Base-by-base conservation (phyloP, 2,888 invertebrate genomes). In the Anoncus sp. region DNA sequence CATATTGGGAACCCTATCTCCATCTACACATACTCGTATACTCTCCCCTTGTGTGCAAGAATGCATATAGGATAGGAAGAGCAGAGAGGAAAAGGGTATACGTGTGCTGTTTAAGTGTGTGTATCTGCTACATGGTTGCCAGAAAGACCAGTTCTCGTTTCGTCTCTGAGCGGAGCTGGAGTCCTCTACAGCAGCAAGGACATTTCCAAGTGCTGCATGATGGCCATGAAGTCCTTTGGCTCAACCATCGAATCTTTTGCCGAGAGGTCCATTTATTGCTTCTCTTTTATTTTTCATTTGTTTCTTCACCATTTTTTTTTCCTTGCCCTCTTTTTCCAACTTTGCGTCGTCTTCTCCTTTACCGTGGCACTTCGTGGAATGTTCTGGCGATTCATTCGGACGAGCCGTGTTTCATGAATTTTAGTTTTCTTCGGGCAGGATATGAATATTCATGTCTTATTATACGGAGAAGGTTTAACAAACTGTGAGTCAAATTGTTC, bases 91-190 rank as follows among this genome's bases (percentile, higher is more conserved):
- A 31, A 24, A 35, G 53, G 16, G 60, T 14, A 27, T 40, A 12
- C 2, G 18, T 14, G 63, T 16, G 47, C 12, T 6, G 9, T 14
- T 14, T 62, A 2, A n/a, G 20, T 5, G 18, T 43, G 55, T 67
- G 16, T 66, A 24, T 45, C 31, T 35, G 35, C 22, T n/a, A 53
- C 53, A 62, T 35, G 45, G 53, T 55, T 51, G n/a, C 53, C 35
- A 18, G 22, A 62, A 62, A 27, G 45, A 55, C 62, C 62, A 55
- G 43, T 69, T 69, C 47, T 62, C 38, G 53, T 35, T 55, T 38
- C 45, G 60, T 62, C 40, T 53, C 45, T 22, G 47, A 38, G 18
- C 6, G 53, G 31, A 53, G 62, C 12, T 45, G 27, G 7, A 27
- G 20, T 43, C 60, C 57, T 55, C 31, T 22, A 49, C 22, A n/a